A percentile compares a stretch with the other conserved stretches of the same genome.
Conservation (phyloP, 2,888 invertebrate genomes). For the Exephanes ischioxanthus region DNA sequence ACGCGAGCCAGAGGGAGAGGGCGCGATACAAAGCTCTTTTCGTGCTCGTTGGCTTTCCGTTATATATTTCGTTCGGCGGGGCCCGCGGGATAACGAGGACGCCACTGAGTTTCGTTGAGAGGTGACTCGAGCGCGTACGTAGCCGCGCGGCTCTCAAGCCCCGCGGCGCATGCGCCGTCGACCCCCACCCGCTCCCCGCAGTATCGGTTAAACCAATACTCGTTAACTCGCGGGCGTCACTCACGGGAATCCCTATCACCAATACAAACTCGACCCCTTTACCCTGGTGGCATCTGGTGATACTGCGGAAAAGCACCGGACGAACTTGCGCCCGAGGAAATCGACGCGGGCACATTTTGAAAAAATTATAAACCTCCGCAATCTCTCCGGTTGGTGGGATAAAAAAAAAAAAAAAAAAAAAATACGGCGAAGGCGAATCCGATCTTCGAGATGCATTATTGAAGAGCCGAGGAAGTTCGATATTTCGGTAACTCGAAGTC, state of each 20-base stretch:
- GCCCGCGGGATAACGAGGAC: slow-evolving; percentile 47
- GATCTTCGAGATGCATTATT: not conserved
- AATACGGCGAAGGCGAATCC: not conserved
- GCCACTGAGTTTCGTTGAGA: slow-evolving; percentile 66
- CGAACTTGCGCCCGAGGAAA: slow-evolving; percentile 23
- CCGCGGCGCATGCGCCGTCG: slow-evolving; percentile 65
- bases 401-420: not conserved
- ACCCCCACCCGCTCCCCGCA: slow-evolving; percentile 65
- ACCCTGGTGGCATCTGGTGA: slow-evolving; percentile 69
- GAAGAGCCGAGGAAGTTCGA: not conserved
- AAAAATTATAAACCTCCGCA: slow-evolving; percentile 5
- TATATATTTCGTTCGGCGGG: slow-evolving; percentile 27
- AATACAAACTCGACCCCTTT: slow-evolving; percentile 57
- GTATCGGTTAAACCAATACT: slow-evolving; percentile 65
- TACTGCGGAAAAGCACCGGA: slow-evolving; percentile 23
- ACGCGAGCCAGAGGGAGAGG: slow-evolving; percentile 6
- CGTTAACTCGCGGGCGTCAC: slow-evolving; percentile 43
- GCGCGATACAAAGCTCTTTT: slow-evolving; percentile 26
- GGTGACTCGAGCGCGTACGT: slow-evolving; percentile 50
- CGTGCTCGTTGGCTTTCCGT: slow-evolving; percentile 47
- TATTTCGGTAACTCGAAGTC: not conserved
- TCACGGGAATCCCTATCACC: slow-evolving; percentile 48
- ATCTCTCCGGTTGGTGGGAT: not conserved
- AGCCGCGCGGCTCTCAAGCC: slow-evolving; percentile 41
- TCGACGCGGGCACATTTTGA: slow-evolving; percentile 59